Evolutionary conservation across 1,140 invertebrate species (phyloP).

Genomic region (Drosophila arizonae): DNA sequence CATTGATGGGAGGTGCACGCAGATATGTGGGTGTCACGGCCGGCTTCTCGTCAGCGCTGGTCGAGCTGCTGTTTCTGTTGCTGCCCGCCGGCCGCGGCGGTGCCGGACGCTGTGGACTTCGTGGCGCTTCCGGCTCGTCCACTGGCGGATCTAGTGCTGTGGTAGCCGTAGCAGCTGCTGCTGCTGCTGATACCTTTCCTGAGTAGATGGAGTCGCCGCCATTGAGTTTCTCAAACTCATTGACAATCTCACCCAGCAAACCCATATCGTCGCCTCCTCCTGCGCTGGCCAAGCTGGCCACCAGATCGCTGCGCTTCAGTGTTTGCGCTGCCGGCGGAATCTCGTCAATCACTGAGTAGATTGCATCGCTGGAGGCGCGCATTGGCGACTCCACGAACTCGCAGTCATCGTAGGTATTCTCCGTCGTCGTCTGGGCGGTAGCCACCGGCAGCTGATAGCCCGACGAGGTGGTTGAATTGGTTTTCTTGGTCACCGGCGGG

Average conservation of each 20-base stretch:
- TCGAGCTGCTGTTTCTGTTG: conserved; percentile 38
- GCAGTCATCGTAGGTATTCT: conserved; percentile 89
- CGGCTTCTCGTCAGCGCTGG: conserved; percentile 39
- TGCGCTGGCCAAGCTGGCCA: conserved; percentile 77
- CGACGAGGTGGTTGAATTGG: conserved; percentile 71
- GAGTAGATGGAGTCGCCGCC: conserved; percentile 93
- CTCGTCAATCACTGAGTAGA: conserved; percentile 94
- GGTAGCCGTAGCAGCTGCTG: conserved; percentile 78
- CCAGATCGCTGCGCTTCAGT: conserved; percentile 74
- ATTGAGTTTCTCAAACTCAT: conserved; percentile 92
- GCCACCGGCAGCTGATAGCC: conserved; percentile 83
- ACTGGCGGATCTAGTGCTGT: conserved; percentile 79
- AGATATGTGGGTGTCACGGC: conserved; percentile 86
- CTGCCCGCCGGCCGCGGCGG: conserved; percentile 76
- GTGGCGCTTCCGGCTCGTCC: conserved; percentile 25
- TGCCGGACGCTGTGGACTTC: conserved; percentile 64
- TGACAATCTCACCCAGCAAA: conserved; percentile 91
- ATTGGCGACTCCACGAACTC: conserved; percentile 86
- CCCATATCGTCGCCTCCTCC: conserved; percentile 85
- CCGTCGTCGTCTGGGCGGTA: conserved; percentile 78
- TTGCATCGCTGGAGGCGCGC: conserved; percentile 87
- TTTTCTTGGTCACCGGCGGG: conserved; percentile 78
- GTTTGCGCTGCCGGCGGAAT: conserved; percentile 83
- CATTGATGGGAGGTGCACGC: conserved; percentile 87
- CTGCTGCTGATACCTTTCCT: conserved; percentile 72